Conservation (phyloP, 2,888 invertebrate species). For the Hydropsyche betteni region DNA sequence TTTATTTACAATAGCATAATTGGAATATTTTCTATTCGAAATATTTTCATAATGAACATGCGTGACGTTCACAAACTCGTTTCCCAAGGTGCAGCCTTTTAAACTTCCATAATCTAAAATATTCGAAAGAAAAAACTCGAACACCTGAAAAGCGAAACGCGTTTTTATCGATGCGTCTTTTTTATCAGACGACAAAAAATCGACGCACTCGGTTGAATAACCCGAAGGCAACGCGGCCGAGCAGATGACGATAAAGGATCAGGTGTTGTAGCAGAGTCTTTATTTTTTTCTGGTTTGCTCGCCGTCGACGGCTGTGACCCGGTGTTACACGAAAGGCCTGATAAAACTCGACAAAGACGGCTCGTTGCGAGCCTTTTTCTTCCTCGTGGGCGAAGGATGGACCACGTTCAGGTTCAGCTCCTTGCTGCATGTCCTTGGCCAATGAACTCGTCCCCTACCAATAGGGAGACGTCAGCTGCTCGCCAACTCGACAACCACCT, state of each 20-base stretch:
- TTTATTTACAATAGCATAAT: no score
- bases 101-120: no score
- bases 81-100: no score
- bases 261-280: conserved; percentile 1
- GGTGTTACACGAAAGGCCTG: neutral
- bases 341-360: neutral
- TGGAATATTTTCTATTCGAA: no score
- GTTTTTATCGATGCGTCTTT: no score
- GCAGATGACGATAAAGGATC: conserved; percentile 11
- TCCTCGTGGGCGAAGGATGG: neutral
- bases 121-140: no score
- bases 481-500: conserved; percentile 14
- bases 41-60: no score
- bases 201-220: no score
- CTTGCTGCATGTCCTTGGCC: conserved; percentile 6
- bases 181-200: no score
- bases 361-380: neutral
- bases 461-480: conserved; percentile 17
- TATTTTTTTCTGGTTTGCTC: neutral
- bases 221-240: no score
- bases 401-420: conserved; percentile 18
- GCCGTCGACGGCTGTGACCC: conserved; percentile 2
- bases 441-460: conserved; percentile 6
- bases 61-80: no score
- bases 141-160: no score